Evolutionary conservation across 2,113 vertebrate genomes (phyloP).

Genomic region (Indri indri): DNA sequence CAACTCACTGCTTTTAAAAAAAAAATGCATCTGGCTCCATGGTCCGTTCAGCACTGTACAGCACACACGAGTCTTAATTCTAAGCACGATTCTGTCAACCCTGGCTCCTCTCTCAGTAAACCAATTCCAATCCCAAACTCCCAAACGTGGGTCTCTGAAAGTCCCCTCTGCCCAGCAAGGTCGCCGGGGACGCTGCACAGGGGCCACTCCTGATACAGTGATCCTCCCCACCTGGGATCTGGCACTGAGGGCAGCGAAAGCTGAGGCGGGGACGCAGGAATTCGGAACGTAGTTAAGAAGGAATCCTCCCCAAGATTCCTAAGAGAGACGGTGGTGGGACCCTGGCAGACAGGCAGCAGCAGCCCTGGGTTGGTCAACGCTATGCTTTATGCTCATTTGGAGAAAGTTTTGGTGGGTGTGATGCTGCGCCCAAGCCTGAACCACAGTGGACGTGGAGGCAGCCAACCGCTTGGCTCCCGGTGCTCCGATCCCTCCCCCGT

Average conservation of each 20-base stretch:
- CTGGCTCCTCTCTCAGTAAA: background rate
- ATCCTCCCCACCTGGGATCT: background rate
- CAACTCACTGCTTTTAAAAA: background rate
- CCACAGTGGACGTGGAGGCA: background rate
- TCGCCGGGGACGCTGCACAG: background rate
- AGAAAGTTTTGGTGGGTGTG: background rate
- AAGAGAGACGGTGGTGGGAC: background rate
- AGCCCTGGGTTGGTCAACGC: background rate
- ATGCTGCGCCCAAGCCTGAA: background rate
- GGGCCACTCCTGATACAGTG: background rate
- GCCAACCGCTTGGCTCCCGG: background rate
- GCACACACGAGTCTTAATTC: background rate
- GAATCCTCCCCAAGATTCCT: background rate
- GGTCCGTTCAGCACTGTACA: background rate
- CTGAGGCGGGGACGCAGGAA: background rate
- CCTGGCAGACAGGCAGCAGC: background rate
- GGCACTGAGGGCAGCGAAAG: background rate
- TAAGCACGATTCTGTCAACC: background rate
- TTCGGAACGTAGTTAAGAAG: background rate
- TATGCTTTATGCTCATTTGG: background rate
- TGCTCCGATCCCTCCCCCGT: background rate
- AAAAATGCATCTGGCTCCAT: background rate
- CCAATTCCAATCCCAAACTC: background rate
- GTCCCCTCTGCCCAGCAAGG: background rate
- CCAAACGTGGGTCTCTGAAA: background rate